Evolutionary conservation across 2,888 invertebrate species (phyloP).

Genomic region (Xestia xanthographa): DNA sequence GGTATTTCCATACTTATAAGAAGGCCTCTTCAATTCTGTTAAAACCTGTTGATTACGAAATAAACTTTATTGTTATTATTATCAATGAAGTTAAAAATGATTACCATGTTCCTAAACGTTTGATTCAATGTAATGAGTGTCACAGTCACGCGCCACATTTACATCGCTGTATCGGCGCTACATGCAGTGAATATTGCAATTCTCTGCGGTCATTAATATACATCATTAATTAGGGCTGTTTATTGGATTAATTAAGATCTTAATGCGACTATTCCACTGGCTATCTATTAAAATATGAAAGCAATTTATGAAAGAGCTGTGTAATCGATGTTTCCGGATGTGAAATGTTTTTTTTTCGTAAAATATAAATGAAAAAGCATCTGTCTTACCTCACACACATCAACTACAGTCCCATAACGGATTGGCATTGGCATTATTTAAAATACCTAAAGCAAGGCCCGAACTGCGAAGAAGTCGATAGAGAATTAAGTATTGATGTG

Average conservation of each 20-base stretch:
- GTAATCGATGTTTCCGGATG: background rate
- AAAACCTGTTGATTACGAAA: too few relatives aligned
- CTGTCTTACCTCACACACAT: background rate
- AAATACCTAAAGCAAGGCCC: background rate
- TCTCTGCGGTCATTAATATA: constrained; percentile 2
- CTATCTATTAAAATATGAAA: background rate
- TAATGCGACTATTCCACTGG: background rate
- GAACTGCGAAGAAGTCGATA: background rate
- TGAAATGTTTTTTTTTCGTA: background rate
- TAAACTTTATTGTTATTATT: too few relatives aligned
- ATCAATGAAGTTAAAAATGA: background rate
- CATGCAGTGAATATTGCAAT: constrained; percentile 8
- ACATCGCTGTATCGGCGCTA: background rate
- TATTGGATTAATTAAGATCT: background rate
- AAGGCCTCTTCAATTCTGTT: too few relatives aligned
- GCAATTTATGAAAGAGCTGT: background rate
- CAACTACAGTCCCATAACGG: too few relatives aligned
- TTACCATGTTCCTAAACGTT: background rate
- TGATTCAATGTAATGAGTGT: background rate
- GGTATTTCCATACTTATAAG: too few relatives aligned
- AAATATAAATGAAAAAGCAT: background rate
- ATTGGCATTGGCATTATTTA: too few relatives aligned
- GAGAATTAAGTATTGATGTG: constrained; percentile 22
- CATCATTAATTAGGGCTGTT: background rate
- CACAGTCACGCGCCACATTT: background rate